Percentiles rank a stretch among this genome's conserved stretches.
phyloP scores from a whole-genome alignment of 1,140 invertebrate genomes.

The Idris sp. region DNA sequence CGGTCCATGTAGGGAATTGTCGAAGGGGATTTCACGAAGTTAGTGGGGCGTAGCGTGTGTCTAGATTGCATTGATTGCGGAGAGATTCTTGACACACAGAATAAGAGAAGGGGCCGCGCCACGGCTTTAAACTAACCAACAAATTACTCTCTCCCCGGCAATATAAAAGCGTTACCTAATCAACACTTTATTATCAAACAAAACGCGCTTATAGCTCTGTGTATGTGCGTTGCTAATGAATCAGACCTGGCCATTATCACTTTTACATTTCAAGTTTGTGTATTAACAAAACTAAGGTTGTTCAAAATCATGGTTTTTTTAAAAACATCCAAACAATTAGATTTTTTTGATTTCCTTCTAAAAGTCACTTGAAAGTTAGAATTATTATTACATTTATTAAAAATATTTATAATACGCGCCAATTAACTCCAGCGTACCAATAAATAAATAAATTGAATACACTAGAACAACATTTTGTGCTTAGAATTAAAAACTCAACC shows the following conservation, averaged over 20 bases:
- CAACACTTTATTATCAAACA: conserved; percentile 56
- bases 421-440: too few species aligned
- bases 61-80: conserved; percentile 60
- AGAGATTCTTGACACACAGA: conserved; percentile 61
- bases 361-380: too few species aligned
- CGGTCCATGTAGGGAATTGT: conserved; percentile 63
- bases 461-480: too few species aligned
- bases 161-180: conserved; percentile 59
- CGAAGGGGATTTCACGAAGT: conserved; percentile 61
- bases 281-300: too few species aligned
- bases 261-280: conserved; percentile 16
- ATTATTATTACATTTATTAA: too few species aligned
- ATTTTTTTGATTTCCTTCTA: too few species aligned
- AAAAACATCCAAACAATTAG: too few species aligned
- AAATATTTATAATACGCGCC: too few species aligned
- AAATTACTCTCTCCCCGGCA: conserved; percentile 55
- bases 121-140: conserved; percentile 58
- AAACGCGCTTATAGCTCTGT: too few species aligned
- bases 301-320: too few species aligned
- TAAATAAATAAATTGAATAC: too few species aligned
- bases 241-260: conserved; percentile 39
- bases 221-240: conserved; percentile 52
- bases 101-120: conserved; percentile 49
- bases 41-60: conserved; percentile 63
- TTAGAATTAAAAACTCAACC: conserved; percentile 2